These are phyloP conservation scores for Sesia bembeciformis DNA, from an alignment of 2,888 invertebrate species.

Conservation along the genomic window DNA sequence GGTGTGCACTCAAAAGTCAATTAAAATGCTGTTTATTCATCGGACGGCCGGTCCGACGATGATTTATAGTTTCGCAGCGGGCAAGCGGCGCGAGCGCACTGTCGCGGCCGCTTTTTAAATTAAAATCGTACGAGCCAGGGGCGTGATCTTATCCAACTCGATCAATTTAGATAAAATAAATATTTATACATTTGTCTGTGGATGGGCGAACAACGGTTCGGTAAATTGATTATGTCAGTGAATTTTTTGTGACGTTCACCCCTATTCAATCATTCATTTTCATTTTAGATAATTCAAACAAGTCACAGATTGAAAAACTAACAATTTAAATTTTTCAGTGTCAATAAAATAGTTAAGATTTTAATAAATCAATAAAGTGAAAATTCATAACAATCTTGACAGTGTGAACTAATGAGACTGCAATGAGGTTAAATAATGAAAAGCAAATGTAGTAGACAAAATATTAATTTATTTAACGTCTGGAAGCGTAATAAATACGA, in stretches of 20 bases:
- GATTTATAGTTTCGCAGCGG: slow-evolving; percentile 73
- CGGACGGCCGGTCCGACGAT: slow-evolving; percentile 40
- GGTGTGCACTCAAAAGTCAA: slow-evolving; percentile 63
- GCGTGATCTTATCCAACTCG: slow-evolving; percentile 69
- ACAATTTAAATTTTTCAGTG: too few species aligned
- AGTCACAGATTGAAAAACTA: background rate
- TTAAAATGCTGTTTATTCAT: slow-evolving; percentile 69
- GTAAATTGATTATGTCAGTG: slow-evolving; percentile 69
- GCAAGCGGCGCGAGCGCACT: slow-evolving; percentile 51
- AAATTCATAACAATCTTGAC: too few species aligned
- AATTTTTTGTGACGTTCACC: slow-evolving; percentile 42
- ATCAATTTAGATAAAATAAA: slow-evolving; percentile 75
- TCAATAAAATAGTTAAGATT: too few species aligned
- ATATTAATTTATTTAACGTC: slow-evolving; percentile 70
- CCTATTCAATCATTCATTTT: slow-evolving; percentile 49
- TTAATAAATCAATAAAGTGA: too few species aligned
- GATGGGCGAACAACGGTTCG: slow-evolving; percentile 65
- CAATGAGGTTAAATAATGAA: background rate
- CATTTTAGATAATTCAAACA: background rate
- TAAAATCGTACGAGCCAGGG: slow-evolving; percentile 61
- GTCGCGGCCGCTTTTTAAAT: slow-evolving; percentile 66
- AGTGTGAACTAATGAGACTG: background rate
- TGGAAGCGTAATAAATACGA: slow-evolving; percentile 75
- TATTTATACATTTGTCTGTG: slow-evolving; percentile 69
- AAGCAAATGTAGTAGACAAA: slow-evolving; percentile 45